phyloP scores from a whole-genome alignment of 2,888 invertebrate genomes.

The Nematopogon swammerdamellus region DNA sequence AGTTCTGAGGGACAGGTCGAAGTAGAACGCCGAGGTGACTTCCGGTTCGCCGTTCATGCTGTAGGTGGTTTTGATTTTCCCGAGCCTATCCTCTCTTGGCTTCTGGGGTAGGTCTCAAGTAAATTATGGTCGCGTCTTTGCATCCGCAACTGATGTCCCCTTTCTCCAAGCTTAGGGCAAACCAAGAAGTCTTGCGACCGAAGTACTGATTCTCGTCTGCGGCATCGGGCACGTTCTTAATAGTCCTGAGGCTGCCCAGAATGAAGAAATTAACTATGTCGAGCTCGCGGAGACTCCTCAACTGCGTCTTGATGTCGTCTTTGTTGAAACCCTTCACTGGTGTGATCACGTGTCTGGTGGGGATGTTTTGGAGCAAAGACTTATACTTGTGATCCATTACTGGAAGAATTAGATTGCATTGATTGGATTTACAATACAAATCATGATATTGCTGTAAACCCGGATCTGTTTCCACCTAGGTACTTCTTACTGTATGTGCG shows the following conservation, averaged over 20 bases:
- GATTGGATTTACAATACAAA: too few relatives aligned
- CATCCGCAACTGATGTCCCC: slow-evolving; percentile 72
- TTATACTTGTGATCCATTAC: slow-evolving; percentile 95
- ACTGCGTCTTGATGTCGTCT: slow-evolving; percentile 63
- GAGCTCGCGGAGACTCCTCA: slow-evolving; percentile 69
- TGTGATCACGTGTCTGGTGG: slow-evolving; percentile 85
- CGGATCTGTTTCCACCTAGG: too few relatives aligned
- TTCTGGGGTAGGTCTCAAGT: slow-evolving; percentile 69
- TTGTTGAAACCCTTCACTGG: slow-evolving; percentile 56
- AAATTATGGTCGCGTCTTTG: slow-evolving; percentile 73
- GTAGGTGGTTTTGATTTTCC: slow-evolving; percentile 67
- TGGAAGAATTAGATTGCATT: slow-evolving; percentile 30
- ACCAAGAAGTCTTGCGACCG: slow-evolving; percentile 85
- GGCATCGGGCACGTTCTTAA: slow-evolving; percentile 65
- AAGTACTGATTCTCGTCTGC: slow-evolving; percentile 75
- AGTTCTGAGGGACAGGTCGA: slow-evolving; percentile 74
- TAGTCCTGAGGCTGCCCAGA: slow-evolving; percentile 69
- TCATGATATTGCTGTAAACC: too few relatives aligned
- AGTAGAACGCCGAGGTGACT: slow-evolving; percentile 82
- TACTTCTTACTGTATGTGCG: too few relatives aligned
- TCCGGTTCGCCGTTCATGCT: slow-evolving; percentile 70
- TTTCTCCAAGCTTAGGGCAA: slow-evolving; percentile 73
- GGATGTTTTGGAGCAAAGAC: slow-evolving; percentile 83
- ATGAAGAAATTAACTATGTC: slow-evolving; percentile 91
- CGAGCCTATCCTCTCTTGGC: slow-evolving; percentile 67